Evolutionary conservation across 37 sponge, comb jelly and placozoan genomes (phyloP), one percentile per base, ranked within the genome.

Genomic region (Eunapius fragilis): DNA sequence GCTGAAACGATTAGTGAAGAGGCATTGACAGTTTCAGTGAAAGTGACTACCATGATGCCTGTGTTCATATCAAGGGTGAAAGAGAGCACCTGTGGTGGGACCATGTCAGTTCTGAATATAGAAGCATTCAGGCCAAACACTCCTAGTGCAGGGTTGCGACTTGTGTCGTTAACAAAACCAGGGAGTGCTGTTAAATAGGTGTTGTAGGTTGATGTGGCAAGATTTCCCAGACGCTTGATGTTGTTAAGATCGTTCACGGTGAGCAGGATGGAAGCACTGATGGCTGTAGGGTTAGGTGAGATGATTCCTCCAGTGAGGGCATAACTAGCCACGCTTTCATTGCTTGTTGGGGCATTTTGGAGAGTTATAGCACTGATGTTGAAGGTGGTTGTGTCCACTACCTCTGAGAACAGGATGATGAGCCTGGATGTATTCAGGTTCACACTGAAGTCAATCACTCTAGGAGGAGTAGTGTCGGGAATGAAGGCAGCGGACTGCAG

Each of bases 11-110:
- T 77, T 6, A 97, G 85, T 9, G 95, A 87, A 24, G 86, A 75
- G 37, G 91, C 87, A 50, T 97, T 94, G 32, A 96, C 94, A 67
- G 93, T 91, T 50, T 96, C 96, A 27, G 87, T 85, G 84, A 96
- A 96, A 35, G 88, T 81, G 19, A 96, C 74, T 0, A 77, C 78
- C 27, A 96, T 77, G 27, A 81, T 7, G 25, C 96, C 96, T 45
- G 34, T 82, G 75, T 96, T 82, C 77, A 91, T 25, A 75, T 96
- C 87, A 17, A 96, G 87, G 58, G 81, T 69, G 72, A 80, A 89
- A 4, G 58, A 70, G 0, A 73, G 28, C 3, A 95, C 86, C 27
- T 28, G 26, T 33, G 96, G 96, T 48, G 92, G 84, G 23, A 75
- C 68, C 88, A 92, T 87, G 72, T 95, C 96, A 25, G 25, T 26